A percentile compares a stretch with the other conserved stretches of the same genome.
Conservation (phyloP, 2,888 invertebrate species). For the Chrysolina oricalcia region DNA sequence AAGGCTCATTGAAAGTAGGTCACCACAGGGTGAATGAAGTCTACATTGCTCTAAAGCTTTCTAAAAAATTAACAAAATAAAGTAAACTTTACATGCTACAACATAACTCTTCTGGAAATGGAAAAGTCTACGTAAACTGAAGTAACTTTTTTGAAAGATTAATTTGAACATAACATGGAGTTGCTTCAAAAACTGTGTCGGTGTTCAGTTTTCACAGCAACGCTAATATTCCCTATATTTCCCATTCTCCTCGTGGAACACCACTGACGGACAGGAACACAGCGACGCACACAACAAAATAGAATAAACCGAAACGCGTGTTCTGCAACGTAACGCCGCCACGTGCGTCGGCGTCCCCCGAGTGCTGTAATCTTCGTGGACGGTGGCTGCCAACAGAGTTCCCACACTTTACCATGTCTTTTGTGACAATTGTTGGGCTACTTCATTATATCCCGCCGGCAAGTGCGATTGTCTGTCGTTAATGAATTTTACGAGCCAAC, state of each 20-base stretch:
- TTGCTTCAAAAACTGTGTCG: no score
- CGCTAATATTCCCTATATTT: background rate
- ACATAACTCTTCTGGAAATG: no score
- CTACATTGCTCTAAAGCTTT: no score
- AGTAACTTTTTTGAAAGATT: no score
- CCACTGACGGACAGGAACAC: constrained; percentile 46
- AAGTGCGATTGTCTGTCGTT: constrained; percentile 42
- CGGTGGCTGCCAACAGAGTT: constrained; percentile 62
- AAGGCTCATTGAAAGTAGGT: no score
- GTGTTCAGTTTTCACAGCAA: background rate
- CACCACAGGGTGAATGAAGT: no score
- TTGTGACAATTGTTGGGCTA: constrained; percentile 28
- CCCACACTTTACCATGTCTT: constrained; percentile 62
- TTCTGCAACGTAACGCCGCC: constrained; percentile 52
- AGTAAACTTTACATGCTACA: no score
- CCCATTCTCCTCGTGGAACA: background rate
- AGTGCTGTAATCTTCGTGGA: constrained; percentile 68
- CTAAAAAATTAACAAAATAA: no score
- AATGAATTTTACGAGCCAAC: constrained; percentile 37
- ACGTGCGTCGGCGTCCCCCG: constrained; percentile 62
- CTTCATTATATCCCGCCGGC: constrained; percentile 25
- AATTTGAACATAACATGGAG: no score
- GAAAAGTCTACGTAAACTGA: no score
- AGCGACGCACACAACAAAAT: constrained; percentile 37
- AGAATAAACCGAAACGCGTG: constrained; percentile 62